These are phyloP conservation scores for Eristalis pertinax DNA, from an alignment of 2,888 invertebrate species.

Conservation along the genomic window DNA sequence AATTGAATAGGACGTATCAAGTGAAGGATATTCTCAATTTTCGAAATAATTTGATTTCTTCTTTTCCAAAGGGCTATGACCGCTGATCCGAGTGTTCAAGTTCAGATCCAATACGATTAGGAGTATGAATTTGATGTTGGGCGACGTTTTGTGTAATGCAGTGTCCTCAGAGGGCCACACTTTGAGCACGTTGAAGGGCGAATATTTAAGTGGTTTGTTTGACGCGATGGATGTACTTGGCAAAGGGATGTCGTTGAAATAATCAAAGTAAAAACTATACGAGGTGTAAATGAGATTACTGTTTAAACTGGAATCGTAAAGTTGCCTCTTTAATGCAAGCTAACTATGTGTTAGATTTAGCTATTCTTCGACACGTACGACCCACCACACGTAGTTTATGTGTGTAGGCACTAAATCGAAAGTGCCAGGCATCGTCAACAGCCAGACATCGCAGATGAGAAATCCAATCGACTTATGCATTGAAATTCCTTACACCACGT, in stretches of 20 bases:
- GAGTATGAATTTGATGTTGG: not conserved
- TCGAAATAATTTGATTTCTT: constrained; percentile 65
- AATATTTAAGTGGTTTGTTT: not conserved
- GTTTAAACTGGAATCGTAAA: not conserved
- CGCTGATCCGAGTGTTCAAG: constrained; percentile 17
- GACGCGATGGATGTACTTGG: not conserved
- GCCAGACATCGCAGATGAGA: constrained; percentile 41
- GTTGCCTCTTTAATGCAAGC: not conserved
- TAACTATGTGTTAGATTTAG: not conserved
- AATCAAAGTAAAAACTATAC: too few species aligned
- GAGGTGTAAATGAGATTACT: too few species aligned
- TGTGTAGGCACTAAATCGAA: not conserved
- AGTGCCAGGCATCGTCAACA: not conserved
- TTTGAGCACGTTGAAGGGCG: not conserved
- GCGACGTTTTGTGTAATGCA: not conserved
- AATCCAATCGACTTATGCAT: constrained; percentile 68
- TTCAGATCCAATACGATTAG: constrained; percentile 50
- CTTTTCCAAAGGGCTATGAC: constrained; percentile 47
- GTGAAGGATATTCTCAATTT: constrained; percentile 66
- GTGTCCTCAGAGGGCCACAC: not conserved
- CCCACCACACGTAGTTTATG: not conserved
- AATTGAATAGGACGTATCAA: constrained; percentile 68
- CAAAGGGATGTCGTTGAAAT: not conserved
- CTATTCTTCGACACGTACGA: not conserved
- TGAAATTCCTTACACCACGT: constrained; percentile 70